Evolutionary conservation across 2,888 invertebrate species (phyloP).

Genomic region (Netelia virgata): DNA sequence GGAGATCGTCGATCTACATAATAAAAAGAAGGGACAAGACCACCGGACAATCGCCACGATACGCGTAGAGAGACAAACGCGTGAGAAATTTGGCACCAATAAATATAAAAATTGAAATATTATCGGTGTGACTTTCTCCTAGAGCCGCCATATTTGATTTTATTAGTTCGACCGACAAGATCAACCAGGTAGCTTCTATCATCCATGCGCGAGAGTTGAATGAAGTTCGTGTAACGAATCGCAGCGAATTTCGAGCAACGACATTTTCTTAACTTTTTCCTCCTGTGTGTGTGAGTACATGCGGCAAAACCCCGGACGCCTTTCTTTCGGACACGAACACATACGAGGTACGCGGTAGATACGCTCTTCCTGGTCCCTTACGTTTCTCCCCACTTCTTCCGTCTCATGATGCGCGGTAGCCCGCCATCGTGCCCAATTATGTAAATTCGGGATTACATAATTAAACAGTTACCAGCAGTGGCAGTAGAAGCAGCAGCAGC

Average conservation of each 20-base stretch:
- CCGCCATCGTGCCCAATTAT: conserved; percentile 78
- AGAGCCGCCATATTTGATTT: too few relatives aligned
- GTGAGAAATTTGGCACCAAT: too few relatives aligned
- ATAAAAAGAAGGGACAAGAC: too few relatives aligned
- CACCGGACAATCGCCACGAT: too few relatives aligned
- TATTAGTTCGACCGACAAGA: too few relatives aligned
- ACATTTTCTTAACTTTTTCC: conserved; percentile 17
- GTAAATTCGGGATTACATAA: conserved; percentile 81
- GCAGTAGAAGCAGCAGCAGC: conserved; percentile 27
- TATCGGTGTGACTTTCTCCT: too few relatives aligned
- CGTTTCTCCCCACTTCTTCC: conserved; percentile 28
- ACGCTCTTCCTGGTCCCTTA: conserved; percentile 33
- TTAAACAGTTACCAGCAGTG: conserved; percentile 77
- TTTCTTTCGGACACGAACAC: conserved; percentile 34
- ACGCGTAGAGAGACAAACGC: too few relatives aligned
- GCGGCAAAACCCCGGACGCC: conserved; percentile 9
- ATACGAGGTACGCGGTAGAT: conserved; percentile 33
- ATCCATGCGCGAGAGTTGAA: too few relatives aligned
- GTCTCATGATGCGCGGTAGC: conserved; percentile 23
- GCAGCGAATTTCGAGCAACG: background rate
- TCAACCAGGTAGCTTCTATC: too few relatives aligned
- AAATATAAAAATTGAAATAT: too few relatives aligned
- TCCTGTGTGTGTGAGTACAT: conserved; percentile 46
- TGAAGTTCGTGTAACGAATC: too few relatives aligned
- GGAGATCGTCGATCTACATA: too few relatives aligned